Evolutionary conservation across 2,888 invertebrate species (phyloP).

Genomic region (Sesia apiformis): DNA sequence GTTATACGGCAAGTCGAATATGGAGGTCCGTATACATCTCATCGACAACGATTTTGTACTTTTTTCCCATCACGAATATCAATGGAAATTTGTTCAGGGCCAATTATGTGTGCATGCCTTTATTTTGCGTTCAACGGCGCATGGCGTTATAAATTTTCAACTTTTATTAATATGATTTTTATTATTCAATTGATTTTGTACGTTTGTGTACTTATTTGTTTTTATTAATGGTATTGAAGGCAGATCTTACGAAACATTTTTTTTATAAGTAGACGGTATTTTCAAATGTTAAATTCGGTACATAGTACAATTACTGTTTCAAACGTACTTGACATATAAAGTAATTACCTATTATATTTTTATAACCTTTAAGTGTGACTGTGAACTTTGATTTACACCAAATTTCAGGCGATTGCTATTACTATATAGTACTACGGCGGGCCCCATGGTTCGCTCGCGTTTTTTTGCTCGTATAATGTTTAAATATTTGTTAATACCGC

Average conservation of each 20-base stretch:
- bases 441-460: no score
- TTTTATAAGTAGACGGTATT: no score
- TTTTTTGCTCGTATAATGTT: conserved; percentile 27
- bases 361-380: no score
- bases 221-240: not conserved
- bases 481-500: conserved; percentile 61
- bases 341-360: no score
- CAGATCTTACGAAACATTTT: no score
- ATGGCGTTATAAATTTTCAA: conserved; percentile 12
- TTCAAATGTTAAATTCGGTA: no score
- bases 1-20: conserved; percentile 39
- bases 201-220: not conserved
- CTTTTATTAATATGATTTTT: conserved; percentile 25
- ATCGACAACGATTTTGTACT: conserved; percentile 63
- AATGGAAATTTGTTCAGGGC: conserved; percentile 68
- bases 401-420: no score
- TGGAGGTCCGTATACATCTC: conserved; percentile 55
- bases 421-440: no score
- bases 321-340: no score
- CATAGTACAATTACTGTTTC: no score
- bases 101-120: conserved; percentile 65
- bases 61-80: conserved; percentile 73
- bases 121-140: conserved; percentile 33
- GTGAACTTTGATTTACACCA: no score
- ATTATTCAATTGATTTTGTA: not conserved